Percentiles rank a stretch among this genome's conserved stretches.
These are phyloP conservation scores for western clawed frog (Xenopus tropicalis) DNA, from an alignment of 2,113 vertebrate genomes.

Conservation along the genomic window UCB_Xtro_10.0 CM004443.2:43802001-43802500, in stretches of 20 bases:
- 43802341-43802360: too few species aligned
- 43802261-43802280: conserved; percentile 88
- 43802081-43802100: conserved; percentile 98
- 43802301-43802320: background rate
- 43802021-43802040: conserved; percentile 77
- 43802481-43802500: too few species aligned
- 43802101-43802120: conserved; percentile 98
- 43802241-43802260: conserved; percentile 81
- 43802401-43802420: too few species aligned
- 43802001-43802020: conserved; percentile 89
- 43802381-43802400: too few species aligned
- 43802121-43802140: conserved; percentile 94
- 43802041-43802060: conserved; percentile 84
- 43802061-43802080: conserved; percentile 94
- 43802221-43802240: conserved; percentile 83
- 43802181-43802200: conserved; percentile 79
- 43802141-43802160: conserved; percentile 93
- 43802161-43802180: conserved; percentile 85
- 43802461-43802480: too few species aligned
- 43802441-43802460: too few species aligned
- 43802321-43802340: too few species aligned
- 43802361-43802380: too few species aligned
- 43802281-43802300: conserved; percentile 78
- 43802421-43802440: too few species aligned
- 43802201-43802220: conserved; percentile 82